Evolutionary conservation across 2,797 vertebrate genomes (phyloP).

Genomic region (Epinephelus coioides): DNA sequence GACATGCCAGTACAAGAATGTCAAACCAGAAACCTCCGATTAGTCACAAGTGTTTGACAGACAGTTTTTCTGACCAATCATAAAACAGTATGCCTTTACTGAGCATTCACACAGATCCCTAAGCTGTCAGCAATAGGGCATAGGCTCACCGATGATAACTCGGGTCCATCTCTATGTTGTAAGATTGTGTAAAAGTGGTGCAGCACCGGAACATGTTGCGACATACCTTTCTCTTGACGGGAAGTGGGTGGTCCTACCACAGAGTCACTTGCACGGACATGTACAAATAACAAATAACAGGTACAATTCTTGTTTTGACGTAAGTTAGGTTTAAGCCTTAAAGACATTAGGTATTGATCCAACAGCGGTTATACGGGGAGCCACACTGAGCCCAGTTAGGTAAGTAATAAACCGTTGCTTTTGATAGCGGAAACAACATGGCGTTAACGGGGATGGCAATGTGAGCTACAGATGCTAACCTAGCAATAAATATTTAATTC

Average conservation of each 20-base stretch:
- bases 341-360: background rate
- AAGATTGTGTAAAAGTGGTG: accelerated
- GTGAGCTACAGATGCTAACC: conserved; percentile 10
- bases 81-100: accelerated
- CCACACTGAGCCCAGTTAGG: conserved; percentile 3
- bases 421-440: conserved; percentile 23
- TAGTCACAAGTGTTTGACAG: conserved; percentile 19
- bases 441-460: background rate
- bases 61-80: conserved; percentile 33
- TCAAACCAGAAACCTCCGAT: background rate
- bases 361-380: background rate
- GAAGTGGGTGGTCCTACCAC: conserved; percentile 59
- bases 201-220: background rate
- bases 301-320: no score
- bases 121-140: accelerated
- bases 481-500: background rate
- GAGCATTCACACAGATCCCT: background rate
- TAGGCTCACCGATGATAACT: accelerated
- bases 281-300: background rate
- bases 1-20: no score
- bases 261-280: background rate
- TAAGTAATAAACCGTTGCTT: conserved; percentile 26
- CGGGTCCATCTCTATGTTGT: background rate
- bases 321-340: no score
- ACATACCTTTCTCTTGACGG: conserved; percentile 52